Evolutionary conservation across 1,140 invertebrate genomes (phyloP), one percentile per base, ranked within the genome.

Genomic region (Zaprionus taronus): DNA sequence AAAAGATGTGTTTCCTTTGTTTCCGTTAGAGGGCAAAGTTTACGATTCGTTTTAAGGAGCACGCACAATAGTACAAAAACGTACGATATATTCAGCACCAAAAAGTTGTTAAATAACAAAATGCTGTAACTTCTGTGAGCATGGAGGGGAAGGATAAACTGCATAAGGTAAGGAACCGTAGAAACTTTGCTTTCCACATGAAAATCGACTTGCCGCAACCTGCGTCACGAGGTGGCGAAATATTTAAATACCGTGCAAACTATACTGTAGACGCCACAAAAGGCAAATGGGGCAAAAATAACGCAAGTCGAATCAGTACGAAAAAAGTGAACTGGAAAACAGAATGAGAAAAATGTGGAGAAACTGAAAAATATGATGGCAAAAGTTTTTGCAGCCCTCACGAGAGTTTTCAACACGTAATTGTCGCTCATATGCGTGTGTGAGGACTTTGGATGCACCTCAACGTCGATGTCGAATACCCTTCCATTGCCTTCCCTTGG

Each of bases 31-130:
- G 15, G 47, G 51, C 15, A 66, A 58, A 67, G 22, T 67, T 60
- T 57, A 47, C 34, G 41, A 62, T 24, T 24, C 44, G 36, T 64
- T 55, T 55, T 49, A 31, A 24, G 22, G 34, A 12, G 31, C 24
- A 57, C 24, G 38, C 34, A 51, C 28, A 41, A 51, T n/a, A 73
- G 56, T 57, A 24, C 12, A 61, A 26, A 67, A 87, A 87, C 65
- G 83, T 86, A 44, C 17, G 17, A 83, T 85, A 68, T 80, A 71
- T 86, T 85, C 65, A 22, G 55, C 61, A 64, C 67, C 51, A n/a
- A 61, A 57, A 24, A 49, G 36, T 55, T 57, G 34, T 24, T 55
- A 31, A 65, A 76, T 61, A 66, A 65, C 11, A 64, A 53, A 67
- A 20, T 82, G 79, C 5, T 53, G 47, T 31, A 57, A 61, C 60